Evolutionary conservation across 2,888 invertebrate genomes (phyloP).

Genomic region (Melanostoma scalare): DNA sequence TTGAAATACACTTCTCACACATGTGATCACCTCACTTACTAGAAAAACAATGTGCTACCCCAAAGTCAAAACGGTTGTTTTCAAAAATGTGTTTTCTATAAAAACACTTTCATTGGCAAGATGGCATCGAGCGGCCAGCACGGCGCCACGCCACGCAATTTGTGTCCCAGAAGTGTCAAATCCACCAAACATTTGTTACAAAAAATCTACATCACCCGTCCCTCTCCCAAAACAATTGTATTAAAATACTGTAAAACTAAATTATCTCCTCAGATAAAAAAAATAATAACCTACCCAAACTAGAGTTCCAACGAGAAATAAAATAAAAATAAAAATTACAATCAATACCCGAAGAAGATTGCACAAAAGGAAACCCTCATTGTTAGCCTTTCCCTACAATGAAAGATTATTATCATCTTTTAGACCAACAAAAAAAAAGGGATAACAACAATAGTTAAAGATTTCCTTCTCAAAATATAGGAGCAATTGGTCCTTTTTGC

Average conservation of each 20-base stretch:
- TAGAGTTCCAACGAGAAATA: conserved; percentile 3
- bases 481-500: conserved; percentile 4
- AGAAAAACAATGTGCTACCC: background rate
- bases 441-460: conserved; percentile 29
- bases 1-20: too few relatives aligned
- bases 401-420: conserved; percentile 40
- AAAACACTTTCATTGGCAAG: background rate
- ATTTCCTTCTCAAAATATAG: conserved; percentile 10
- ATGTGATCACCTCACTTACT: too few relatives aligned
- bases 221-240: background rate
- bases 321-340: conserved; percentile 18
- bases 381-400: conserved; percentile 32
- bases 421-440: conserved; percentile 27
- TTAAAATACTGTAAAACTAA: background rate
- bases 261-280: conserved; percentile 22
- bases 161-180: conserved; percentile 18
- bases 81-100: conserved; percentile 9
- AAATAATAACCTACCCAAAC: conserved; percentile 5
- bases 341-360: conserved; percentile 33
- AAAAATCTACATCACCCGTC: background rate
- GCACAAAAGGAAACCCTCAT: conserved; percentile 29
- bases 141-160: background rate
- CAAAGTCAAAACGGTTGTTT: conserved; percentile 45
- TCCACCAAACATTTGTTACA: background rate
- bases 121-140: too few relatives aligned